Conservation (phyloP, 2,113 vertebrate species). For the Plecotus auritus region DNA sequence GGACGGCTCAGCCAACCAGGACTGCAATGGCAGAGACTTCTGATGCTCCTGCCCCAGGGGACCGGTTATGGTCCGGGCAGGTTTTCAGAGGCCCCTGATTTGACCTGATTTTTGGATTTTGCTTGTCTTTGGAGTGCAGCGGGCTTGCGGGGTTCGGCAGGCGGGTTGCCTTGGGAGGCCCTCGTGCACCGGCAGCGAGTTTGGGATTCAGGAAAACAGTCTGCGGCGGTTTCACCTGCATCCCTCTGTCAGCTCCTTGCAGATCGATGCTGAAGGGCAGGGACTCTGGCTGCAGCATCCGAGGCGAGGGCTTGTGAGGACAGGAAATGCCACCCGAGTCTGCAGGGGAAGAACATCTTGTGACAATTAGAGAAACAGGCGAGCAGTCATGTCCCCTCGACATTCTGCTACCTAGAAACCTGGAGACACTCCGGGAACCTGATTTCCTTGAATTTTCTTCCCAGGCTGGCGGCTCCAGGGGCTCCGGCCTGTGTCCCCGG, state of each 20-base stretch:
- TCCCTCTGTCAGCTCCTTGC: not conserved
- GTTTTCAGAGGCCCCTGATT: constrained; percentile 52
- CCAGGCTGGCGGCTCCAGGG: not conserved
- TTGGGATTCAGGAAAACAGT: not conserved
- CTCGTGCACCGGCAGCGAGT: not conserved
- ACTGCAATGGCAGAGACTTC: constrained; percentile 61
- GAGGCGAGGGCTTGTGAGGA: not conserved
- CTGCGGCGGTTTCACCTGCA: not conserved
- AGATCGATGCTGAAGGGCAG: not conserved
- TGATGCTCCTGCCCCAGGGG: constrained; percentile 48
- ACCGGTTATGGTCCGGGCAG: constrained; percentile 1
- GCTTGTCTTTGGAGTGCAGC: not conserved
- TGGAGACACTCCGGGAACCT: not conserved
- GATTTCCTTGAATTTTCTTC: not conserved
- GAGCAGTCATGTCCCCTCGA: not conserved
- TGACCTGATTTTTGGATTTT: constrained; percentile 49
- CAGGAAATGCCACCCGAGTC: not conserved
- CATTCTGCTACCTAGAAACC: not conserved
- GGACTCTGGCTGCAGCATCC: not conserved
- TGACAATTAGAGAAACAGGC: not conserved
- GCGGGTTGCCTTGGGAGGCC: not conserved
- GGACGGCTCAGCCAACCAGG: constrained; percentile 63
- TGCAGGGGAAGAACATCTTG: not conserved
- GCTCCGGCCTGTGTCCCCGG: not conserved
- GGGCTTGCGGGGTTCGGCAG: not conserved